Conservation (phyloP, 2,888 invertebrate genomes). For the Allolobophora icterica region DNA sequence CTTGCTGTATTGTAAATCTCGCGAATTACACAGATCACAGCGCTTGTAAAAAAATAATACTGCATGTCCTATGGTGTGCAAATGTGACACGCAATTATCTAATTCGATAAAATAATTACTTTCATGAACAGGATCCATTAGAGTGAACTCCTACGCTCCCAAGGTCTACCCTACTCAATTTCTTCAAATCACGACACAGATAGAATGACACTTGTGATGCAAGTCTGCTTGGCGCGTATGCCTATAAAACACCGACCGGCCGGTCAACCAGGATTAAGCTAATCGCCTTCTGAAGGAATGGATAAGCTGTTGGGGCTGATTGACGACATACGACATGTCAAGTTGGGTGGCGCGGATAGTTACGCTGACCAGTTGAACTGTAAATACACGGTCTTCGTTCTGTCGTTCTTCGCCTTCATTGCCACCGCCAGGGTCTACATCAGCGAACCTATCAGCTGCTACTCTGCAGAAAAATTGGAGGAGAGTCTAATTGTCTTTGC, state of each 20-base stretch:
- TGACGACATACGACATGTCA: slow-evolving; percentile 23
- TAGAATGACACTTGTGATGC: background rate
- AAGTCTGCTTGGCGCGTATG: background rate
- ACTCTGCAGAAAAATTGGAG: slow-evolving; percentile 47
- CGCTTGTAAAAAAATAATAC: no score
- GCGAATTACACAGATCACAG: no score
- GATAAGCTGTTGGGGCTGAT: background rate
- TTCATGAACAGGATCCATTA: background rate
- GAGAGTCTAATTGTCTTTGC: background rate
- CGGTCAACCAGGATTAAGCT: background rate
- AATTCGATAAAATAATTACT: background rate
- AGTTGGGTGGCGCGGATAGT: slow-evolving; percentile 45
- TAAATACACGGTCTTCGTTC: slow-evolving; percentile 43
- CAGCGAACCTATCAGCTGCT: slow-evolving; percentile 47
- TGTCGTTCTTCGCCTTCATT: slow-evolving; percentile 41
- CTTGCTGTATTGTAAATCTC: no score
- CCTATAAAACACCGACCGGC: background rate
- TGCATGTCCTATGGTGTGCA: no score
- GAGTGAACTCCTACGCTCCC: background rate
- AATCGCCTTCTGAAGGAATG: background rate
- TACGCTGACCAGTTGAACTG: slow-evolving; percentile 45
- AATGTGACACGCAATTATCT: no score
- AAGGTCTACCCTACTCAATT: background rate
- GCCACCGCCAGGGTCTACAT: slow-evolving; percentile 44
- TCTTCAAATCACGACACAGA: background rate